Evolutionary conservation across 1,140 invertebrate genomes (phyloP).

Genomic region (Tetramorium alpestre): DNA sequence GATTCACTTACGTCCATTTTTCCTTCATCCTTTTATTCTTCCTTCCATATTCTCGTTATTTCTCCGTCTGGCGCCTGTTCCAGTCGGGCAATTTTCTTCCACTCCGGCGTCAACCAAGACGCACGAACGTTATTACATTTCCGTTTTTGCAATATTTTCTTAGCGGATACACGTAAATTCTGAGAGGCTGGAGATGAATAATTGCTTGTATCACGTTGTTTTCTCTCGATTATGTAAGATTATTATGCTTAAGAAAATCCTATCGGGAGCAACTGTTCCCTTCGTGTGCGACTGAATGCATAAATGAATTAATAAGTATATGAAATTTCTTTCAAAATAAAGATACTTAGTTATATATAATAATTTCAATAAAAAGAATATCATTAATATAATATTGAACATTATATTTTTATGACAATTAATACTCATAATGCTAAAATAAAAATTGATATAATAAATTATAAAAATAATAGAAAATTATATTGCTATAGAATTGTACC

Average conservation of each 20-base stretch:
- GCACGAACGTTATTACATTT: constrained; percentile 17
- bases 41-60: constrained; percentile 28
- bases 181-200: constrained; percentile 19
- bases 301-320: neutral
- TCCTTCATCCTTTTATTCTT: constrained; percentile 24
- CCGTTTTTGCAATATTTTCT: constrained; percentile 15
- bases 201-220: neutral
- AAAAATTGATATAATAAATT: neutral
- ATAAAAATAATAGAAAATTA: constrained; percentile 1
- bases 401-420: neutral
- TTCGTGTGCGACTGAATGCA: neutral
- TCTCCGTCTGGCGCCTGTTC: constrained; percentile 36
- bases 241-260: constrained; percentile 6
- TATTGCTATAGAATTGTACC: neutral
- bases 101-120: constrained; percentile 4
- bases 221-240: neutral
- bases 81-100: constrained; percentile 60
- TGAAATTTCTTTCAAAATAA: neutral
- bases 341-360: neutral
- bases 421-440: neutral
- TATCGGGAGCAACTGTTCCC: neutral
- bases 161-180: neutral
- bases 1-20: neutral
- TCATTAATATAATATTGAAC: neutral
- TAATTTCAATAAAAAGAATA: neutral